Evolutionary conservation across 2,888 invertebrate species (phyloP).

Genomic region (Agrochola litura): DNA sequence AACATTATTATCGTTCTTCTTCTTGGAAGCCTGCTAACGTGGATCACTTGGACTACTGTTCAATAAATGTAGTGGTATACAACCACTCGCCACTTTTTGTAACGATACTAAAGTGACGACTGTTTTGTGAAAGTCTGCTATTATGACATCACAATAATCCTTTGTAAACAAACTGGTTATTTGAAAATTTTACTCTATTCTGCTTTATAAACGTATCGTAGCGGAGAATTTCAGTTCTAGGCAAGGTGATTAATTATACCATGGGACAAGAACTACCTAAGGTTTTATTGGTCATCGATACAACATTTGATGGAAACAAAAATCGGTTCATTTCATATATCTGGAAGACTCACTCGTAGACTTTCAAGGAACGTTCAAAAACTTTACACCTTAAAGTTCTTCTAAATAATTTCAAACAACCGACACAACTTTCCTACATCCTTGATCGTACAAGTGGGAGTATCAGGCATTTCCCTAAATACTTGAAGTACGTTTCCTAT

Average conservation of each 20-base stretch:
- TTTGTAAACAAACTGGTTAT: conserved; percentile 11
- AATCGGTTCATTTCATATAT: not conserved
- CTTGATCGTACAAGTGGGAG: not conserved
- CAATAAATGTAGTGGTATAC: not conserved
- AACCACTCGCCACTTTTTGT: conserved; percentile 28
- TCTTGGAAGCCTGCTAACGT: not conserved
- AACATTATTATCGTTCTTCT: not conserved
- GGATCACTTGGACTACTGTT: conserved; percentile 16
- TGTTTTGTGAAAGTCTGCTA: conserved; percentile 29
- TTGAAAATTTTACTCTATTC: not conserved
- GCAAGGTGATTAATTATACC: too few species aligned
- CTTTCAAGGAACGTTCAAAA: not conserved
- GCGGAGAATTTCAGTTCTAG: not conserved
- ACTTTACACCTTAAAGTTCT: not conserved
- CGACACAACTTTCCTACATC: not conserved
- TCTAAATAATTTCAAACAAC: not conserved
- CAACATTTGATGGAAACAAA: not conserved
- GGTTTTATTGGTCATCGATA: not conserved
- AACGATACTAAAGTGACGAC: conserved; percentile 29
- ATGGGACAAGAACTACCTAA: too few species aligned
- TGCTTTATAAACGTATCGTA: not conserved
- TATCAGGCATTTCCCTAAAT: conserved; percentile 34
- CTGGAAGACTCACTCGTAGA: not conserved
- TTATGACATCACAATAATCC: conserved; percentile 12
- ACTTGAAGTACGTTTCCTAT: conserved; percentile 36